Percentiles rank a stretch among this genome's conserved stretches.
phyloP scores from a whole-genome alignment of 2,113 vertebrate genomes.

The Amazona guildingii region DNA sequence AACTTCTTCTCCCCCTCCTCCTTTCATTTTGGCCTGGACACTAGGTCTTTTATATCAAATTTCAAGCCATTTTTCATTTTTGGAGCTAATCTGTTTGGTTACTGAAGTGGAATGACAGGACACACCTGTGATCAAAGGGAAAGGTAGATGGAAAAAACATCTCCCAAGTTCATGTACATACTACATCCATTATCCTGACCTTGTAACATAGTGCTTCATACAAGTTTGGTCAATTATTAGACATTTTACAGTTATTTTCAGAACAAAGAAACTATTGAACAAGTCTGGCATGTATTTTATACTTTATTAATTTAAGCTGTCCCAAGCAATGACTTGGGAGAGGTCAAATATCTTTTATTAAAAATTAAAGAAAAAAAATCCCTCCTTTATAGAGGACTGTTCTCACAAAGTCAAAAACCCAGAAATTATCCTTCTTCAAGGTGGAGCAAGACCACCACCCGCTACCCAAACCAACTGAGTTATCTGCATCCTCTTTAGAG shows the following conservation, averaged over 20 bases:
- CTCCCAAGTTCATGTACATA: not conserved
- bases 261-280: slow-evolving; percentile 54
- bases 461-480: not conserved
- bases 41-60: slow-evolving; percentile 41
- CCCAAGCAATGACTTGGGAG: not conserved
- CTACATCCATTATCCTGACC: slow-evolving; percentile 6
- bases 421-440: not conserved
- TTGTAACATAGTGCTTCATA: not conserved
- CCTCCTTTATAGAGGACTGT: not conserved
- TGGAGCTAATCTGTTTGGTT: slow-evolving; percentile 40
- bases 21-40: slow-evolving; percentile 19
- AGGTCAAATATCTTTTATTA: not conserved
- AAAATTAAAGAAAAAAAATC: not conserved
- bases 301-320: slow-evolving; percentile 42
- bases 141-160: slow-evolving; percentile 28
- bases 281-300: not conserved
- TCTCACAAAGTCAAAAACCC: not conserved
- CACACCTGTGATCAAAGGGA: slow-evolving; percentile 57
- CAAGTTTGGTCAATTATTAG: slow-evolving; percentile 43
- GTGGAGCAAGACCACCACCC: not conserved
- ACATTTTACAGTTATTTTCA: slow-evolving; percentile 26
- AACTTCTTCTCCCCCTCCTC: not conserved
- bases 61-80: slow-evolving; percentile 39
- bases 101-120: slow-evolving; percentile 55
- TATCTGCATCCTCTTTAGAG: not conserved